phyloP scores from a whole-genome alignment of 1,140 invertebrate species.

The Armadillidium nasatum region DNA sequence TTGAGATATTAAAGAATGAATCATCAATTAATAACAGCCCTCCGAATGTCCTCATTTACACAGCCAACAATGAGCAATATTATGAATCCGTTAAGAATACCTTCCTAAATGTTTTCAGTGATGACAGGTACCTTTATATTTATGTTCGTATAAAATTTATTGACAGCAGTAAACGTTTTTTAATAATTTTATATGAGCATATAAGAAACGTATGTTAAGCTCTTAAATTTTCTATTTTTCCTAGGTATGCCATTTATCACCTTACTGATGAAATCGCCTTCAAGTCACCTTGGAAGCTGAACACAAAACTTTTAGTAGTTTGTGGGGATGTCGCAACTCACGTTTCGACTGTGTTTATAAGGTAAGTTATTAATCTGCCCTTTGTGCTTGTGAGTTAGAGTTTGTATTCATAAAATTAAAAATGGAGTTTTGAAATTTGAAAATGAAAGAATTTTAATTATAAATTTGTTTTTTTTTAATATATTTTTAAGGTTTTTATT shows the following conservation, averaged over 20 bases:
- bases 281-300: slow-evolving; percentile 63
- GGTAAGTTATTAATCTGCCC: slow-evolving; percentile 42
- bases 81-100: slow-evolving; percentile 66
- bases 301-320: slow-evolving; percentile 68
- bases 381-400: too few relatives aligned
- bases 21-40: slow-evolving; percentile 54
- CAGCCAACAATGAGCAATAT: slow-evolving; percentile 63
- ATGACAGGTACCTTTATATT: slow-evolving; percentile 57
- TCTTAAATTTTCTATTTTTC: slow-evolving; percentile 33
- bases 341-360: slow-evolving; percentile 61
- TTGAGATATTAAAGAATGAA: slow-evolving; percentile 26
- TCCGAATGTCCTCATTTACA: slow-evolving; percentile 76
- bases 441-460: background rate
- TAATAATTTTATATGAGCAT: background rate
- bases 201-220: background rate
- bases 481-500: slow-evolving; percentile 58
- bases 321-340: slow-evolving; percentile 65
- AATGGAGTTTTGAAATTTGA: too few relatives aligned
- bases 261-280: slow-evolving; percentile 60
- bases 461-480: background rate
- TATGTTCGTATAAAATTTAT: background rate
- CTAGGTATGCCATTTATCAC: slow-evolving; percentile 69
- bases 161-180: background rate
- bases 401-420: too few relatives aligned
- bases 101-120: slow-evolving; percentile 63